Conservation (phyloP, 2,797 vertebrate species). For the Salmo trutta region DNA sequence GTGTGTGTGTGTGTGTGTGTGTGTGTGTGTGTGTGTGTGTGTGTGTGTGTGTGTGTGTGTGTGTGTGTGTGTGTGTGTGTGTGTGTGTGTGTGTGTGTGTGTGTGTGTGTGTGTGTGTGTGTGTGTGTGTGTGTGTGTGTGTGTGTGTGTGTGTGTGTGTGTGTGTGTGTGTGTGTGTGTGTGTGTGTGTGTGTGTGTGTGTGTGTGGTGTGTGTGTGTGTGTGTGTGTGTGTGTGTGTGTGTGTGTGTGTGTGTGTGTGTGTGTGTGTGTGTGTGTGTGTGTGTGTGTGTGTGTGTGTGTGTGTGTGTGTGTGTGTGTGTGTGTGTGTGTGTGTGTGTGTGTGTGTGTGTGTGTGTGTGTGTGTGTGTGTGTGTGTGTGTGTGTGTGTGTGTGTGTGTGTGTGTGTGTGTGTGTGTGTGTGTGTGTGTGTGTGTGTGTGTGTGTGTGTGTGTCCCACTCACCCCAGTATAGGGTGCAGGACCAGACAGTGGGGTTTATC, state of each 20-base stretch:
- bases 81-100: background rate
- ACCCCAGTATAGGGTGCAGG: slow-evolving; percentile 89
- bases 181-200: background rate
- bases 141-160: too few species aligned
- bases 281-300: too few species aligned
- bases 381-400: background rate
- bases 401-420: too few species aligned
- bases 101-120: background rate
- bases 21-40: too few species aligned
- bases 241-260: background rate
- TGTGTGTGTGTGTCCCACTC: slow-evolving; percentile 43
- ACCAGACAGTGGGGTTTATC: slow-evolving; percentile 94
- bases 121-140: slow-evolving; percentile 1
- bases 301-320: background rate
- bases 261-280: slow-evolving; percentile 2
- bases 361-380: background rate
- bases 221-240: too few species aligned
- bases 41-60: background rate
- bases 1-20: too few species aligned
- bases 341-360: too few species aligned
- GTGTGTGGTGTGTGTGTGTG: too few species aligned
- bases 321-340: background rate
- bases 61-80: slow-evolving; percentile 4
- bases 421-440: too few species aligned
- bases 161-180: background rate